Evolutionary conservation across 1,140 invertebrate genomes (phyloP).

Genomic region (Phymastichus coffea): DNA sequence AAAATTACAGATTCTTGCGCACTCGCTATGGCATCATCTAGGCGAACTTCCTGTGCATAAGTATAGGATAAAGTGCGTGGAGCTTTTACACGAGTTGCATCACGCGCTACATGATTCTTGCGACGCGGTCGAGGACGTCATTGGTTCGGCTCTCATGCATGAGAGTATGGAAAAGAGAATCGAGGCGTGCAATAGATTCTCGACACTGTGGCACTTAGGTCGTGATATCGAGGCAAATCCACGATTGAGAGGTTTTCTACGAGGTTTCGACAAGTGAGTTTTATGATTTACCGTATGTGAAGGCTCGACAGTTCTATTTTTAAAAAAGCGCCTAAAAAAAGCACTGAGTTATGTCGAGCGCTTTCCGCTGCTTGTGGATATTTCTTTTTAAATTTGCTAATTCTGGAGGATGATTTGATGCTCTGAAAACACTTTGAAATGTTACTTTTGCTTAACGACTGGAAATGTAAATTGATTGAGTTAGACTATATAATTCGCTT

Average conservation of each 20-base stretch:
- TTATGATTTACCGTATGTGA: slow-evolving; percentile 38
- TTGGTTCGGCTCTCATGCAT: slow-evolving; percentile 60
- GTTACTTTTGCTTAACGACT: too few relatives aligned
- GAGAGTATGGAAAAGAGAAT: slow-evolving; percentile 59
- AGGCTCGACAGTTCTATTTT: slow-evolving; percentile 61
- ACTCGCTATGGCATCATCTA: slow-evolving; percentile 70
- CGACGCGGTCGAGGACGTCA: slow-evolving; percentile 70
- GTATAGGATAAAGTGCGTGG: slow-evolving; percentile 65
- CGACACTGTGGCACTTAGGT: slow-evolving; percentile 78
- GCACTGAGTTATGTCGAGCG: too few relatives aligned
- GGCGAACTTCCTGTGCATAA: slow-evolving; percentile 61
- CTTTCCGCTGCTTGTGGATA: not conserved
- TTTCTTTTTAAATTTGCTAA: not conserved
- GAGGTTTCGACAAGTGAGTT: slow-evolving; percentile 56
- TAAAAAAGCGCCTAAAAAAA: slow-evolving; percentile 6
- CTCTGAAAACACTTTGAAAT: too few relatives aligned
- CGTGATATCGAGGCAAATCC: slow-evolving; percentile 62
- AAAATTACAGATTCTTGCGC: slow-evolving; percentile 61
- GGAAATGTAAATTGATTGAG: too few relatives aligned
- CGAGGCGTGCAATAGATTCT: slow-evolving; percentile 73
- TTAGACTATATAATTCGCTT: not conserved
- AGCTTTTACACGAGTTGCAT: slow-evolving; percentile 71
- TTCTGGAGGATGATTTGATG: not conserved
- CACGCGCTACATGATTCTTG: slow-evolving; percentile 71
- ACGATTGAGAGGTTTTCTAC: slow-evolving; percentile 52